These are phyloP conservation scores for Meandrusa payeni DNA, from an alignment of 2,888 invertebrate species.

Conservation along the genomic window DNA sequence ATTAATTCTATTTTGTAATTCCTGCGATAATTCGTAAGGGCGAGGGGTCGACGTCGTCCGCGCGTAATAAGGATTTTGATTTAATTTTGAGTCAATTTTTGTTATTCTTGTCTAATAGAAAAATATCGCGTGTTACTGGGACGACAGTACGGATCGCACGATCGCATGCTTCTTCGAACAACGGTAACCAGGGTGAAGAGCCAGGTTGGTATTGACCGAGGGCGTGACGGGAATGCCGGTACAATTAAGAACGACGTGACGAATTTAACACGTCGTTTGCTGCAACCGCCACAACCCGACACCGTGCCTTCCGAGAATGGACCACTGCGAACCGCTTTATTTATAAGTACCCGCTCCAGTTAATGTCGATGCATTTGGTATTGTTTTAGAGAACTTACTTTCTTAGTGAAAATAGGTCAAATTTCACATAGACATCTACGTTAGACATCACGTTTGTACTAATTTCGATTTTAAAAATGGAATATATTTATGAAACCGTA, in stretches of 20 bases:
- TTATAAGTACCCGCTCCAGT: not conserved
- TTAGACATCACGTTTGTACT: too few relatives aligned
- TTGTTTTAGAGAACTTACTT: not conserved
- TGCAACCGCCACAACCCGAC: not conserved
- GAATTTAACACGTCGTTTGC: conserved; percentile 3
- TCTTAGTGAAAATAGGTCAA: conserved; percentile 5
- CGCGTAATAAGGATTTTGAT: too few relatives aligned
- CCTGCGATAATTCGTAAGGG: too few relatives aligned
- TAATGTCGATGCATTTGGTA: conserved; percentile 7
- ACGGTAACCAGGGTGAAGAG: not conserved
- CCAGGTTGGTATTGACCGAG: not conserved
- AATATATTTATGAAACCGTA: not conserved
- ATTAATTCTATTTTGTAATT: too few relatives aligned
- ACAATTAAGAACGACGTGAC: conserved; percentile 5
- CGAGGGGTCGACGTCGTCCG: too few relatives aligned
- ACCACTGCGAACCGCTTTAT: conserved; percentile 4
- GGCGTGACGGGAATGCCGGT: not conserved
- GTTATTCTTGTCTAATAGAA: too few relatives aligned
- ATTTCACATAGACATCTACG: not conserved
- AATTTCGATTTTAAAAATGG: too few relatives aligned
- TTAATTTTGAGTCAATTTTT: too few relatives aligned
- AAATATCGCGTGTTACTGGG: too few relatives aligned
- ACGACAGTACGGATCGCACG: not conserved
- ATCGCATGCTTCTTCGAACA: conserved; percentile 7
- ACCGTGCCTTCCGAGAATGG: conserved; percentile 10